phyloP scores from a whole-genome alignment of 35 echinoderm and acorn worm genomes.

The Anneissia japonica region DNA sequence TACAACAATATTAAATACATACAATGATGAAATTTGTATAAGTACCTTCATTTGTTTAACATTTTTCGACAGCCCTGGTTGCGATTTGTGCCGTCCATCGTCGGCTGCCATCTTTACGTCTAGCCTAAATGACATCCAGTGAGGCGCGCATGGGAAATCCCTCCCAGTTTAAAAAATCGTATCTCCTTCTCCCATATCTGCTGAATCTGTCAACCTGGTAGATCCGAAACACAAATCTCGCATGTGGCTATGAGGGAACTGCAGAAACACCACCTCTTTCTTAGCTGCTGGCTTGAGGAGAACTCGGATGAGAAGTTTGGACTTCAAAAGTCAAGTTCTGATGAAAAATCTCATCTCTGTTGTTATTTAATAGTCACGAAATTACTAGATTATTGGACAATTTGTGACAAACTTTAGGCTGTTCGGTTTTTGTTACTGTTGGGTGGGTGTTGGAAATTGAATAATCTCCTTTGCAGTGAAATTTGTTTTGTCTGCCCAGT shows the following conservation, averaged over 20 bases:
- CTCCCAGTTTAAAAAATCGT: neutral
- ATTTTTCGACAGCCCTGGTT: neutral
- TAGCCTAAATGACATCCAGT: neutral
- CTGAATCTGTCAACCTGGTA: neutral
- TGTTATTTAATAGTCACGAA: too few relatives aligned
- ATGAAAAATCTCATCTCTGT: too few relatives aligned
- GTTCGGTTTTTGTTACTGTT: too few relatives aligned
- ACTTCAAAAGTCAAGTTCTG: too few relatives aligned
- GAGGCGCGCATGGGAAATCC: neutral
- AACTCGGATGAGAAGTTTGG: neutral
- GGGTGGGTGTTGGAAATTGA: too few relatives aligned
- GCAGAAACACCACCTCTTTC: neutral
- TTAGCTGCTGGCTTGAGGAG: neutral
- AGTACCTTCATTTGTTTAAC: neutral
- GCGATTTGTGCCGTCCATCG: neutral
- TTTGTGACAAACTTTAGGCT: too few relatives aligned
- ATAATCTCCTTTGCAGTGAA: too few relatives aligned
- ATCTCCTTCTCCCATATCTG: too few relatives aligned
- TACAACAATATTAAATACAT: too few relatives aligned
- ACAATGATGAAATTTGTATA: too few relatives aligned
- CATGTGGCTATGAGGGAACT: too few relatives aligned
- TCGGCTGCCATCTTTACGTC: neutral
- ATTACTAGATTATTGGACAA: too few relatives aligned
- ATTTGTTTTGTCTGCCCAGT: neutral
- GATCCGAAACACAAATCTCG: neutral